Evolutionary conservation across 2,888 invertebrate genomes (phyloP).

Genomic region (Ornithoptera alexandrae): DNA sequence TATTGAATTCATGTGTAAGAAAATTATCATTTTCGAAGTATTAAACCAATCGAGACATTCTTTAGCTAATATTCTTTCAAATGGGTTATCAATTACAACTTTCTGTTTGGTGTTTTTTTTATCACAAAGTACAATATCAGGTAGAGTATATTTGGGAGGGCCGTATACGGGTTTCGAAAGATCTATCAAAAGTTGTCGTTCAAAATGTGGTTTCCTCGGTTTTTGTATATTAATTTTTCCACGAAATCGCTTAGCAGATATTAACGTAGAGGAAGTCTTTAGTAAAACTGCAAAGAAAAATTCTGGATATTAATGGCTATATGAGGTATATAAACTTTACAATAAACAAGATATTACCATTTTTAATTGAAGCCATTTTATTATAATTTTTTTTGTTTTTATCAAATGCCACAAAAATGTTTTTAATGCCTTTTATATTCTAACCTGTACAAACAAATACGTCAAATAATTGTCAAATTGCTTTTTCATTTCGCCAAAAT

Average conservation of each 20-base stretch:
- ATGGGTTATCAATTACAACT: slow-evolving; percentile 82
- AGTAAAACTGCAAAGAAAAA: slow-evolving; percentile 62
- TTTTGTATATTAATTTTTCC: slow-evolving; percentile 89
- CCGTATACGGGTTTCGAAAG: slow-evolving; percentile 83
- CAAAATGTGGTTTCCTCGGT: slow-evolving; percentile 85
- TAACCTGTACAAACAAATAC: background rate
- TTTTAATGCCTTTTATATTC: background rate
- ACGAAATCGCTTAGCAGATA: slow-evolving; percentile 83
- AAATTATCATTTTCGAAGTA: slow-evolving; percentile 84
- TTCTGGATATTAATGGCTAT: background rate
- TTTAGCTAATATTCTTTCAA: slow-evolving; percentile 85
- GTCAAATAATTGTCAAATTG: background rate
- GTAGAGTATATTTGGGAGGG: slow-evolving; percentile 64
- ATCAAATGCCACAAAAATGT: background rate
- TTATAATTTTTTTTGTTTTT: background rate
- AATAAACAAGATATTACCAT: slow-evolving; percentile 5
- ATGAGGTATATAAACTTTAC: background rate
- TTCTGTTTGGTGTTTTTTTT: slow-evolving; percentile 46
- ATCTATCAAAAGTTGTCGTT: slow-evolving; percentile 82
- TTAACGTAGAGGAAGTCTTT: slow-evolving; percentile 60
- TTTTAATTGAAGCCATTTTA: slow-evolving; percentile 18
- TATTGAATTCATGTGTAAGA: slow-evolving; percentile 87
- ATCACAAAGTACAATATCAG: slow-evolving; percentile 77
- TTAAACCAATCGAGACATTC: slow-evolving; percentile 86
- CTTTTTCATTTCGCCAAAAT: too few species aligned